A percentile compares a stretch with the other conserved stretches of the same genome.
Evolutionary conservation across 2,797 vertebrate genomes (phyloP).

Genomic region (Heliangelus exortis): DNA sequence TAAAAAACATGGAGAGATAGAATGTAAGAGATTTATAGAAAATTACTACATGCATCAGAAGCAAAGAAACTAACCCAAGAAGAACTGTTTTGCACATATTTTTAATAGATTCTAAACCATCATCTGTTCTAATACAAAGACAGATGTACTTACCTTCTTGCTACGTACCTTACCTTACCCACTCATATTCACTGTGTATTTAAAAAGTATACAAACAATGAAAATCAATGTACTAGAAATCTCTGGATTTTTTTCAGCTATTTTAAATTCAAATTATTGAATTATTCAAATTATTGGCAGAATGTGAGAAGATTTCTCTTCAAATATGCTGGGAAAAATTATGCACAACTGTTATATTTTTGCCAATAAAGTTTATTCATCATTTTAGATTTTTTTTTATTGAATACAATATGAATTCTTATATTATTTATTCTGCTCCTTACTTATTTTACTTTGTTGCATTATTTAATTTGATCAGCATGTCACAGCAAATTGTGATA

Average conservation of each 20-base stretch:
- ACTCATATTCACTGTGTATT: background rate
- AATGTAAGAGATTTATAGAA: background rate
- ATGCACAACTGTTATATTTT: background rate
- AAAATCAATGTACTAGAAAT: background rate
- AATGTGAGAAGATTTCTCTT: background rate
- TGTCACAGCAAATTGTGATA: background rate
- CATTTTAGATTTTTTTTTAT: slow-evolving; percentile 15
- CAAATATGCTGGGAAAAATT: background rate
- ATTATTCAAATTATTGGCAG: background rate
- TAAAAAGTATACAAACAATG: background rate
- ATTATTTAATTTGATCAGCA: slow-evolving; percentile 10
- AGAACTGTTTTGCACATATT: background rate
- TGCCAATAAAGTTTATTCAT: background rate
- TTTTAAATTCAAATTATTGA: background rate
- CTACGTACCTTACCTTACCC: background rate
- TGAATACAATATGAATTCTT: background rate
- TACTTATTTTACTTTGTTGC: slow-evolving; percentile 11
- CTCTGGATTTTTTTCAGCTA: background rate
- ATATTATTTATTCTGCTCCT: background rate
- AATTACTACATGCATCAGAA: background rate
- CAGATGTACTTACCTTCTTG: background rate
- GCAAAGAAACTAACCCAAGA: background rate
- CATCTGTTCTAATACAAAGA: background rate
- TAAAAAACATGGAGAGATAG: background rate
- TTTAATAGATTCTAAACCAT: background rate